Conservation (phyloP, 2,888 invertebrate genomes). For the Lepeophtheirus nordmannii region DNA sequence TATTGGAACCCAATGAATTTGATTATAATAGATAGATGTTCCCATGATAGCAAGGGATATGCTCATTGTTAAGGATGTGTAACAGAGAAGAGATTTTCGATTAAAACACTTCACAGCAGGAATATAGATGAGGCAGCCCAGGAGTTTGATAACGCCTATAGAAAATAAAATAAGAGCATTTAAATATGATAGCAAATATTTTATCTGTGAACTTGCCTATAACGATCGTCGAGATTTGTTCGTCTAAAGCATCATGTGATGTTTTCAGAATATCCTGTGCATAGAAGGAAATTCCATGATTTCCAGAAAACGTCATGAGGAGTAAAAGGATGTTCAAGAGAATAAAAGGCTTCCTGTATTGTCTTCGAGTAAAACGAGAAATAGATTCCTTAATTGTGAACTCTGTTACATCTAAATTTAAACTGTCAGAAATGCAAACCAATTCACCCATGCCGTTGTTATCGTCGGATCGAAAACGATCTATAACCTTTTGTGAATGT, state of each 20-base stretch:
- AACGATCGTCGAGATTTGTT: constrained; percentile 31
- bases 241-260: constrained; percentile 31
- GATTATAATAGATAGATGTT: constrained; percentile 24
- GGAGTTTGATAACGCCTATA: constrained; percentile 31
- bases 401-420: background rate
- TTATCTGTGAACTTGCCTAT: constrained; percentile 30
- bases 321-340: constrained; percentile 10
- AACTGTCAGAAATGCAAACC: constrained; percentile 3
- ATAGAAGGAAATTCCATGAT: constrained; percentile 26
- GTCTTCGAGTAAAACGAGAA: background rate
- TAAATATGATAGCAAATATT: background rate
- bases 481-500: background rate
- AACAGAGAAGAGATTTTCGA: constrained; percentile 32
- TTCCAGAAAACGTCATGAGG: constrained; percentile 28
- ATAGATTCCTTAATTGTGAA: constrained; percentile 8
- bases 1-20: constrained; percentile 28
- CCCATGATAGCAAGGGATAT: constrained; percentile 27
- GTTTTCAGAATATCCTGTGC: constrained; percentile 33
- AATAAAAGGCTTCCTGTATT: constrained; percentile 9
- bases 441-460: constrained; percentile 7
- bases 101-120: constrained; percentile 35
- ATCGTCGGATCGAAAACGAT: background rate
- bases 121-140: constrained; percentile 33
- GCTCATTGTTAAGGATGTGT: constrained; percentile 31
- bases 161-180: no score